Percentiles rank a stretch among this genome's conserved stretches.
These are phyloP conservation scores for Stenodera caucasica DNA, from an alignment of 2,888 invertebrate species.

Conservation along the genomic window DNA sequence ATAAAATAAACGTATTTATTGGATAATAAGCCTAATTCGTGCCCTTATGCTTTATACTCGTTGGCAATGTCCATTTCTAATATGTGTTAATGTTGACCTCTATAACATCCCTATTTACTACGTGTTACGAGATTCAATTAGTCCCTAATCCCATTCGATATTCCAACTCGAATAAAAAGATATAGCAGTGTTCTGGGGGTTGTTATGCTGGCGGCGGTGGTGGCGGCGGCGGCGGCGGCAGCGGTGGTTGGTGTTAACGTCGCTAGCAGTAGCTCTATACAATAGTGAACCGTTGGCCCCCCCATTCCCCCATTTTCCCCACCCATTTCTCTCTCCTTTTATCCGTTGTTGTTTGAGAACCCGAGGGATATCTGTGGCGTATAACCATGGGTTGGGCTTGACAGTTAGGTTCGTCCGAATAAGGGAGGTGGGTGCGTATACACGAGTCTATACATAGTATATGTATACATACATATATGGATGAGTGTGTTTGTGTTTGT, in stretches of 20 bases:
- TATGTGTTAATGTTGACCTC: slow-evolving; percentile 25
- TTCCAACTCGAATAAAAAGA: slow-evolving; percentile 31
- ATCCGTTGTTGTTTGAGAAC: slow-evolving; percentile 21
- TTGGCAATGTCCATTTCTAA: slow-evolving; percentile 19
- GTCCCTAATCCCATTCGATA: slow-evolving; percentile 26
- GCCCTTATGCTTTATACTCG: slow-evolving; percentile 12
- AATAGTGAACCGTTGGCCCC: background rate
- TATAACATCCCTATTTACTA: slow-evolving; percentile 14
- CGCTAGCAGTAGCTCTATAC: background rate
- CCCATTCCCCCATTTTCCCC: background rate
- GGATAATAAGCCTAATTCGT: background rate
- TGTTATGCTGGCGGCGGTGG: background rate
- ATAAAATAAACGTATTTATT: background rate
- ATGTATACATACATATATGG: slow-evolving; percentile 1
- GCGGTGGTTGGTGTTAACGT: background rate
- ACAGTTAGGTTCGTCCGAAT: slow-evolving; percentile 37
- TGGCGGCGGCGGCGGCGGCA: too few relatives aligned
- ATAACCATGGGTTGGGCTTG: slow-evolving; percentile 40
- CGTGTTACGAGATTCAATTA: slow-evolving; percentile 31
- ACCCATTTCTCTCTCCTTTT: slow-evolving; percentile 7
- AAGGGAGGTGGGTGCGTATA: slow-evolving; percentile 23
- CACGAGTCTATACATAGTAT: too few relatives aligned
- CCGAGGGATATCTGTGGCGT: slow-evolving; percentile 35
- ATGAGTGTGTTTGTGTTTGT: slow-evolving; percentile 18
- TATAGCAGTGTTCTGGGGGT: slow-evolving; percentile 13